Evolutionary conservation across 2,888 invertebrate genomes (phyloP).

Genomic region (Baronia brevicornis): DNA sequence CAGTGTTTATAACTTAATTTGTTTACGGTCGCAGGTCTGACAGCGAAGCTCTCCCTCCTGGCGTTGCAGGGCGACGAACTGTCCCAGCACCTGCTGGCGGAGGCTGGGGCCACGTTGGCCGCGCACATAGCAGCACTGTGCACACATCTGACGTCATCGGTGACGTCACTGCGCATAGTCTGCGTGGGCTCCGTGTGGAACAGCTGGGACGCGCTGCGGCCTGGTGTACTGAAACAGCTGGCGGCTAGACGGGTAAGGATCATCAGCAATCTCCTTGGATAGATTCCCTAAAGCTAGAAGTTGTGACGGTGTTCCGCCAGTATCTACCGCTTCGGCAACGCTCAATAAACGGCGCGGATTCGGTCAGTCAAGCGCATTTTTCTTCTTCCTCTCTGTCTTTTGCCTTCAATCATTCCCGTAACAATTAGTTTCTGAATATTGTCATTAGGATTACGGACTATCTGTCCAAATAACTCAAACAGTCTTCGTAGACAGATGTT

Average conservation of each 20-base stretch:
- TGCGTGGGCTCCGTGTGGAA: constrained; percentile 98
- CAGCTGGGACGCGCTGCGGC: constrained; percentile 88
- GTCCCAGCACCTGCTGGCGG: constrained; percentile 75
- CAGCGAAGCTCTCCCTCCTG: constrained; percentile 81
- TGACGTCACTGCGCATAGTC: constrained; percentile 79
- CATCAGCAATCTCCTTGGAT: too few species aligned
- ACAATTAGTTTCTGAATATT: too few species aligned
- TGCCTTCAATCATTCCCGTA: too few species aligned
- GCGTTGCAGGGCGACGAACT: constrained; percentile 84
- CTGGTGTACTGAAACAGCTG: constrained; percentile 79
- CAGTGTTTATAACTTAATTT: not conserved
- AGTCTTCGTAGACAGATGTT: too few species aligned
- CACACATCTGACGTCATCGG: constrained; percentile 75
- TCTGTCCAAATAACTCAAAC: too few species aligned
- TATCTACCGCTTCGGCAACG: too few species aligned
- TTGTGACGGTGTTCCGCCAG: too few species aligned
- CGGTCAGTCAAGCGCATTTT: too few species aligned
- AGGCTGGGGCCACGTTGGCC: constrained; percentile 82
- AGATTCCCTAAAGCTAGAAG: too few species aligned
- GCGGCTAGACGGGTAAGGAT: constrained; percentile 48
- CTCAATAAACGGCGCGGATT: too few species aligned
- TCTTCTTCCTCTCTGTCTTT: too few species aligned
- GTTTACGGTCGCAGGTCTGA: constrained; percentile 70
- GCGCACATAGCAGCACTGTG: constrained; percentile 79
- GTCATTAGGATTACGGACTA: too few species aligned